These are phyloP conservation scores for Chaunax sp. DNA, from an alignment of 2,797 vertebrate genomes.

Conservation along the genomic window DNA sequence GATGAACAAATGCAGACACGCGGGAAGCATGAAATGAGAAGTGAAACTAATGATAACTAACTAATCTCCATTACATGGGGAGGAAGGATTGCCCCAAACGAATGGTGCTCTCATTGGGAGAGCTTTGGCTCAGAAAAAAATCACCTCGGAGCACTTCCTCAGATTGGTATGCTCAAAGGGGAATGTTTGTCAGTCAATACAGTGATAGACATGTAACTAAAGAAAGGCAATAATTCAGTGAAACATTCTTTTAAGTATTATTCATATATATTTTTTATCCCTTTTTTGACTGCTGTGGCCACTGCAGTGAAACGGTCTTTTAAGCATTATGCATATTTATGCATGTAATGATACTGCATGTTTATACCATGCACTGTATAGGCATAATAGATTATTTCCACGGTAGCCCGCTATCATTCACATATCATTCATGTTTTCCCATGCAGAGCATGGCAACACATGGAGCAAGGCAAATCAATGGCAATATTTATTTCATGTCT, in stretches of 20 bases:
- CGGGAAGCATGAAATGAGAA: too few relatives aligned
- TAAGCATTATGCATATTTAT: too few relatives aligned
- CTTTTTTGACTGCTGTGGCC: neutral
- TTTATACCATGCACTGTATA: neutral
- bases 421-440: constrained; percentile 23
- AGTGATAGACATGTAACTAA: constrained; percentile 3
- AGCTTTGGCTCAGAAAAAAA: too few relatives aligned
- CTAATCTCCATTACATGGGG: too few relatives aligned
- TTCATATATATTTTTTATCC: too few relatives aligned
- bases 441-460: constrained; percentile 41
- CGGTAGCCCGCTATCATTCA: neutral
- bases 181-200: neutral
- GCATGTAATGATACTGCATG: too few relatives aligned
- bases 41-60: too few relatives aligned
- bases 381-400: constrained; percentile 9
- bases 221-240: constrained; percentile 2
- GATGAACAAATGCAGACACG: too few relatives aligned
- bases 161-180: neutral
- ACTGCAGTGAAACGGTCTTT: neutral
- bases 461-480: constrained; percentile 63
- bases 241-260: neutral
- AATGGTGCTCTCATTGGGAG: too few relatives aligned
- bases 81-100: too few relatives aligned
- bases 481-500: constrained; percentile 72
- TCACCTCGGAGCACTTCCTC: too few relatives aligned